Evolutionary conservation across 92 coral and sea anemone genomes (phyloP), one percentile per base, ranked within the genome.

Genomic region (Bergia sp.): DNA sequence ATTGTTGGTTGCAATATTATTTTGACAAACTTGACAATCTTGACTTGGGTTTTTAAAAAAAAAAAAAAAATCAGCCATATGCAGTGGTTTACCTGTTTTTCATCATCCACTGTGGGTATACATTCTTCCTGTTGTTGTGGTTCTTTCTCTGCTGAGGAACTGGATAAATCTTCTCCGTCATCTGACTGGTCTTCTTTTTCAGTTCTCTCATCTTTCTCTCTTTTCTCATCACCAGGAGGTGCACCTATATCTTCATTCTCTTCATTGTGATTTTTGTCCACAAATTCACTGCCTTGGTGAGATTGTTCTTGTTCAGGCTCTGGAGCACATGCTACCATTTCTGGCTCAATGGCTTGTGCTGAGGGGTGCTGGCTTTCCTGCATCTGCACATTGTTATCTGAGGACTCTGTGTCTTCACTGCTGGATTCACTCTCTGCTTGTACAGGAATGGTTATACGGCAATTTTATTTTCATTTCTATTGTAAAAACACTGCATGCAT

Each of bases 321-420:
- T 43, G 10, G 4, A 16, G 76, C 21, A 39, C 23, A 58, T n/a
- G 0, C 42, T 42, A 53, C 41, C 7, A 7, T 11, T 50, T 79
- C 47, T 7, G 67, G 65, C 13, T 79, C 37, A 47, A 29, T 13
- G 13, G 44, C 3, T 47, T 47, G 77, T 38, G 21, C 42, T 1
- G 45, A 38, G 42, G 41, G 42, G 1, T 73, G 44, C 42, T 36
- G 39, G 37, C 76, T 72, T 43, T 38, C 77, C 45, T 73, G 77
- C n/a, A 2, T 38, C 7, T 5, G 77, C 42, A 42, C 58, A 53
- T 53, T 23, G 58, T 82, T 71, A 7, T 82, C 77, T 3, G 86
- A 82, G 72, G 86, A 66, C 3, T 67, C 86, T 40, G 86, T 66
- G 7, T 67, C 86, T 4, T 71, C 61, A 82, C 77, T 82, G 61